phyloP scores from a whole-genome alignment of 2,797 vertebrate genomes.

The Sphenodon punctatus region DNA sequence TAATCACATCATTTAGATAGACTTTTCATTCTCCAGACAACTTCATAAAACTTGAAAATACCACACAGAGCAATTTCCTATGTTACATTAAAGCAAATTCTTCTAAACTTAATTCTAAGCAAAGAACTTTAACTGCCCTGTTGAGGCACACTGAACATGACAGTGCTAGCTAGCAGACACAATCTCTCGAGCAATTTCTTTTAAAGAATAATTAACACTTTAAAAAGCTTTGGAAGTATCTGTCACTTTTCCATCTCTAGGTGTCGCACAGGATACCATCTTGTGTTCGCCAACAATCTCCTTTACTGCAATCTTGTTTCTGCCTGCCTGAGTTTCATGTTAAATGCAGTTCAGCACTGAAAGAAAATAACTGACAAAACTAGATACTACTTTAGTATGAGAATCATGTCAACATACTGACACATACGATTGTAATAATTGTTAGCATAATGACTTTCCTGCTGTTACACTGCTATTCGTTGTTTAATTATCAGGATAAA shows the following conservation, averaged over 20 bases:
- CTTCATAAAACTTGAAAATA: background rate
- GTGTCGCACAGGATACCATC: background rate
- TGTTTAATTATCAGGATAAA: too few species aligned
- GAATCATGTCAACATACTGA: conserved; percentile 36
- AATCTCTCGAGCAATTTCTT: background rate
- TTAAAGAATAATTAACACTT: background rate
- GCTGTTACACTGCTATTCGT: conserved; percentile 38
- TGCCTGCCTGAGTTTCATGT: background rate
- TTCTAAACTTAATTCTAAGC: too few species aligned
- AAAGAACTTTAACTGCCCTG: too few species aligned
- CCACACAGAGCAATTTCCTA: conserved; percentile 2
- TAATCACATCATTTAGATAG: background rate
- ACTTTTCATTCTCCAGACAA: background rate
- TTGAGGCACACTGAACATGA: conserved; percentile 1
- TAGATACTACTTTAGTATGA: background rate
- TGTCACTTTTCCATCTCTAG: background rate
- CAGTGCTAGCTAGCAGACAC: background rate
- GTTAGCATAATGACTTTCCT: conserved; percentile 49
- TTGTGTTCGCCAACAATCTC: background rate
- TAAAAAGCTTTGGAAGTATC: background rate
- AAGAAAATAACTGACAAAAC: conserved; percentile 24
- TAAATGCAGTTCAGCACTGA: background rate
- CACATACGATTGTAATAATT: conserved; percentile 17
- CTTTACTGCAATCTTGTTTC: background rate
- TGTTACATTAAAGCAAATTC: conserved; percentile 28